Conservation (phyloP, 2,797 vertebrate genomes). For the Notolepis coatsorum region DNA sequence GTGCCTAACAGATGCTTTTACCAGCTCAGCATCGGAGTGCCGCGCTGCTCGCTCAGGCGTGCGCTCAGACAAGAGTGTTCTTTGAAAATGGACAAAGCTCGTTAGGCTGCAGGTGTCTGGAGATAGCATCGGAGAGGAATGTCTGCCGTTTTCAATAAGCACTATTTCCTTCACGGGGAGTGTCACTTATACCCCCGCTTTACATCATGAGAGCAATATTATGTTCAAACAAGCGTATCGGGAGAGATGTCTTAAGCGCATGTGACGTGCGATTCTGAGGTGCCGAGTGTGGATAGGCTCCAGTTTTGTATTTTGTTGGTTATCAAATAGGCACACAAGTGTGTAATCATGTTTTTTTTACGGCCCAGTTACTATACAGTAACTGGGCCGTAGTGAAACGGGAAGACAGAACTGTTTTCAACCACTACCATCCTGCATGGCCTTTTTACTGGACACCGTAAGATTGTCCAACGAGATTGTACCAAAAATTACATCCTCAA, state of each 20-base stretch:
- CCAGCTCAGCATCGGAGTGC: slow-evolving; percentile 77
- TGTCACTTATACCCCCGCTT: slow-evolving; percentile 73
- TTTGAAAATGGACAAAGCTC: slow-evolving; percentile 83
- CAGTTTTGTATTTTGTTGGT: slow-evolving; percentile 31
- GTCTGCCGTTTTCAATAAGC: slow-evolving; percentile 81
- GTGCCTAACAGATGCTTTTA: slow-evolving; percentile 87
- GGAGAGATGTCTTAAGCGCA: slow-evolving; percentile 64
- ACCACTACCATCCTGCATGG: too few relatives aligned
- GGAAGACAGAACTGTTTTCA: background rate
- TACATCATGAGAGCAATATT: slow-evolving; percentile 62
- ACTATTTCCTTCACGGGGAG: slow-evolving; percentile 72
- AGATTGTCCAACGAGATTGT: too few relatives aligned
- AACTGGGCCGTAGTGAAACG: too few relatives aligned
- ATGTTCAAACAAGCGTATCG: slow-evolving; percentile 66
- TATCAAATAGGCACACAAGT: slow-evolving; percentile 52
- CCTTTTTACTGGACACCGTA: too few relatives aligned
- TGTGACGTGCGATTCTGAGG: slow-evolving; percentile 21
- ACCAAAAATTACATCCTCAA: background rate
- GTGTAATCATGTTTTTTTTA: slow-evolving; percentile 35
- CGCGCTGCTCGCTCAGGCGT: slow-evolving; percentile 75
- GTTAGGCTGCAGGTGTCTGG: slow-evolving; percentile 84
- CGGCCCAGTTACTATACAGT: background rate
- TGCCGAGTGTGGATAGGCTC: slow-evolving; percentile 21
- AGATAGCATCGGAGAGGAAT: slow-evolving; percentile 77
- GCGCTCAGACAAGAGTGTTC: slow-evolving; percentile 71